Evolutionary conservation across 2,113 vertebrate species (phyloP).

Genomic region (Sakesphorus luctuosus): DNA sequence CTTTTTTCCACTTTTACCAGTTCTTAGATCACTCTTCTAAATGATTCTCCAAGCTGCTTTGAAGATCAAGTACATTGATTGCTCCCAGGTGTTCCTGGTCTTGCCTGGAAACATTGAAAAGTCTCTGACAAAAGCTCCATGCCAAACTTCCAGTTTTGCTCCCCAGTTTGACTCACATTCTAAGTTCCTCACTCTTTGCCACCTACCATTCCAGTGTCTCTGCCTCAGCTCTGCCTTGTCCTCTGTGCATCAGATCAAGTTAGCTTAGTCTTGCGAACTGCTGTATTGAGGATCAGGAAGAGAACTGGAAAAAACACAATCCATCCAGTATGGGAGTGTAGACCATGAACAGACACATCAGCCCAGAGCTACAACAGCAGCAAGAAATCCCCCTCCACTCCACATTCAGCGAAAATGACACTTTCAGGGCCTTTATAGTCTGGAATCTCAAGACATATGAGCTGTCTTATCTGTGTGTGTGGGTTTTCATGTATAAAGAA

Average conservation of each 20-base stretch:
- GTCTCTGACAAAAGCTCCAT: background rate
- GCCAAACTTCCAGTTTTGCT: background rate
- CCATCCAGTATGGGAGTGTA: background rate
- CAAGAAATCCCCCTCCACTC: background rate
- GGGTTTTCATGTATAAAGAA: slow-evolving; percentile 40
- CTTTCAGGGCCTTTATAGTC: slow-evolving; percentile 27
- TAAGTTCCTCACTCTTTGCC: background rate
- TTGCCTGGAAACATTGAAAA: background rate
- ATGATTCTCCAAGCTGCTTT: background rate
- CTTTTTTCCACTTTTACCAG: background rate
- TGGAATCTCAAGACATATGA: slow-evolving; percentile 32
- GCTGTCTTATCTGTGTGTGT: background rate
- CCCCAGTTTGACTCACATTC: background rate
- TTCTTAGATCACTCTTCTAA: background rate
- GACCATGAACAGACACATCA: background rate
- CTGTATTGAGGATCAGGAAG: background rate
- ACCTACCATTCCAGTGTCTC: background rate
- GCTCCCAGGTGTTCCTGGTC: background rate
- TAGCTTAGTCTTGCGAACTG: background rate
- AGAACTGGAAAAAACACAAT: background rate
- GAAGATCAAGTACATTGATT: background rate
- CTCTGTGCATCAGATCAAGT: background rate
- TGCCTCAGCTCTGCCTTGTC: background rate
- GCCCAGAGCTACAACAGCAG: background rate
- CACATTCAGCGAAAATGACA: slow-evolving; percentile 21